A percentile compares a stretch with the other conserved stretches of the same genome.
Conservation (phyloP, 2,888 invertebrate genomes). For the Coenonympha arcania region DNA sequence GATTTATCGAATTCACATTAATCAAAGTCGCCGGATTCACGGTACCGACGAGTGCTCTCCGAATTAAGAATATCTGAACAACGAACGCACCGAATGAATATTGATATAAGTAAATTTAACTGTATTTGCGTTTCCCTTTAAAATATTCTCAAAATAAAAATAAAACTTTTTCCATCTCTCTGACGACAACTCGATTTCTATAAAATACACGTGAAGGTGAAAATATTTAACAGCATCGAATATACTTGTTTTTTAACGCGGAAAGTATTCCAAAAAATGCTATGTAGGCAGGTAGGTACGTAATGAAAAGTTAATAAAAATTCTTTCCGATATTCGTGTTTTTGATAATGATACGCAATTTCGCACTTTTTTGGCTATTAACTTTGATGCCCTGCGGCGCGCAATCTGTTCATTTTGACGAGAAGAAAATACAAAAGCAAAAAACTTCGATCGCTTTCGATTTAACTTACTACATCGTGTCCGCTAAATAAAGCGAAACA, state of each 20-base stretch:
- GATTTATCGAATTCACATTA: slow-evolving; percentile 21
- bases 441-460: slow-evolving; percentile 11
- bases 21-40: slow-evolving; percentile 20
- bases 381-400: slow-evolving; percentile 10
- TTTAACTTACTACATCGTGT: slow-evolving; percentile 9
- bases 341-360: slow-evolving; percentile 12
- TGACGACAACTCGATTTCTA: background rate
- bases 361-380: slow-evolving; percentile 14
- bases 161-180: background rate
- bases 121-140: background rate
- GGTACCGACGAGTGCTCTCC: slow-evolving; percentile 2
- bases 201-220: background rate
- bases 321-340: slow-evolving; percentile 1
- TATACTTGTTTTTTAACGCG: background rate
- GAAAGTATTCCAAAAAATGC: background rate
- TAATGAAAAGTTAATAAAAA: slow-evolving; percentile 1
- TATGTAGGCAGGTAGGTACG: background rate
- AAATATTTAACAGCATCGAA: background rate
- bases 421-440: slow-evolving; percentile 9
- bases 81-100: background rate
- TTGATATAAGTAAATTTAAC: background rate
- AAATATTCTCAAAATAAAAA: background rate
- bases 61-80: slow-evolving; percentile 7
- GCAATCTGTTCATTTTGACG: slow-evolving; percentile 1
- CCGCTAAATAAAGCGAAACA: slow-evolving; percentile 12